A percentile compares a stretch with the other conserved stretches of the same genome.
phyloP scores from a whole-genome alignment of 2,797 vertebrate genomes.

The Rhabdophis nuchalis region DNA sequence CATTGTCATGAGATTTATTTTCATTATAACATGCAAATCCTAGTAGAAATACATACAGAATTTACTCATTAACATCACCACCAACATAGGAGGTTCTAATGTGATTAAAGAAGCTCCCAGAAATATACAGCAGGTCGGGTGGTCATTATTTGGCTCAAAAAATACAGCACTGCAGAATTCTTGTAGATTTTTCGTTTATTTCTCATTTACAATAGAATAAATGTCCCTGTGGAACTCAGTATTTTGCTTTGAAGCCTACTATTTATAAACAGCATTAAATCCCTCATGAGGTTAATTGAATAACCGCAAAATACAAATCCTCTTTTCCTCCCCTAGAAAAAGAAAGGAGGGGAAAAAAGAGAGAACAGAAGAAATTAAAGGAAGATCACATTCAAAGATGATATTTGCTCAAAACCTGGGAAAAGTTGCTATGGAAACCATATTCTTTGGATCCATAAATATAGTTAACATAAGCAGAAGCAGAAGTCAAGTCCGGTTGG shows the following conservation, averaged over 20 bases:
- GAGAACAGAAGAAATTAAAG: slow-evolving; percentile 32
- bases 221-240: slow-evolving; percentile 24
- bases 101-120: neutral
- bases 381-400: slow-evolving; percentile 57
- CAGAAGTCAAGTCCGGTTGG: slow-evolving; percentile 49
- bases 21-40: neutral
- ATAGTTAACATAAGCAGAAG: slow-evolving; percentile 53
- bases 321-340: neutral
- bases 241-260: slow-evolving; percentile 61
- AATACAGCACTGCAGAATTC: slow-evolving; percentile 8
- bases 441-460: slow-evolving; percentile 60
- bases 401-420: slow-evolving; percentile 64
- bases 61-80: neutral
- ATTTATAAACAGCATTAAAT: slow-evolving; percentile 61
- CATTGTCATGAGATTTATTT: neutral
- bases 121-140: neutral
- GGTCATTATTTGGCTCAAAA: neutral
- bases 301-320: slow-evolving; percentile 55
- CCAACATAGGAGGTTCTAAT: slow-evolving; percentile 17
- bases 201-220: slow-evolving; percentile 18
- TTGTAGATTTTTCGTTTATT: neutral
- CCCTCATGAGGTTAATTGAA: slow-evolving; percentile 56
- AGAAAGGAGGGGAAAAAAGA: neutral
- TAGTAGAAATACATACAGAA: neutral
- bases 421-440: slow-evolving; percentile 63